Evolutionary conservation across 2,113 vertebrate genomes (phyloP).

Genomic region (Murina feae): DNA sequence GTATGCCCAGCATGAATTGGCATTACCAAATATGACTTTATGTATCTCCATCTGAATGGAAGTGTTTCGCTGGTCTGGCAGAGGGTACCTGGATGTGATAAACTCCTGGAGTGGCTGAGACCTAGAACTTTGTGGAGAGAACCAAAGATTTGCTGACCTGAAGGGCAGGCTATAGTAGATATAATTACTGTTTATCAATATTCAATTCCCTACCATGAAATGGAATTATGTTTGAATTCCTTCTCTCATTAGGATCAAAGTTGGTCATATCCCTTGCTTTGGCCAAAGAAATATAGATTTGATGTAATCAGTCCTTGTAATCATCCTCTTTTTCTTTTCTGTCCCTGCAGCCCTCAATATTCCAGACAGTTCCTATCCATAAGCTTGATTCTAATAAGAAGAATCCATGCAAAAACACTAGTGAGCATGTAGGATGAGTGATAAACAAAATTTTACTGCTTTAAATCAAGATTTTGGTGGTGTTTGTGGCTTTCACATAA

Average conservation of each 20-base stretch:
- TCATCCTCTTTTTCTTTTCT: neutral
- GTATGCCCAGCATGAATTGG: neutral
- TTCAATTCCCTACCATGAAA: neutral
- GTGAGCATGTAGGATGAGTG: neutral
- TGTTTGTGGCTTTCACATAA: neutral
- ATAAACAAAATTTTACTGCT: neutral
- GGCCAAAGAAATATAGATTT: neutral
- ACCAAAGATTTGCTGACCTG: neutral
- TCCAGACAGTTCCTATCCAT: neutral
- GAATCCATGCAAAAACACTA: neutral
- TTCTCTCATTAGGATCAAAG: neutral
- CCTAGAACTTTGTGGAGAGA: neutral
- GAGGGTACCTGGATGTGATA: neutral
- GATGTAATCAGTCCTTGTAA: neutral
- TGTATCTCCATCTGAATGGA: neutral
- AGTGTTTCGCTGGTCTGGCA: neutral
- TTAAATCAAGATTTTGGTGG: neutral
- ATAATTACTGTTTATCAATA: neutral
- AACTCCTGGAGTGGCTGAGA: neutral
- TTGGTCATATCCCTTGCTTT: neutral
- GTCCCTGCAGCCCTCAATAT: neutral
- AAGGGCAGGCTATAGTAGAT: neutral
- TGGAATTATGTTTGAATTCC: neutral
- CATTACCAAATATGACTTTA: neutral
- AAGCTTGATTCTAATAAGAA: neutral